These are phyloP conservation scores for Cardiocondyla obscurior DNA, from an alignment of 1,140 invertebrate genomes.

Conservation along the genomic window DNA sequence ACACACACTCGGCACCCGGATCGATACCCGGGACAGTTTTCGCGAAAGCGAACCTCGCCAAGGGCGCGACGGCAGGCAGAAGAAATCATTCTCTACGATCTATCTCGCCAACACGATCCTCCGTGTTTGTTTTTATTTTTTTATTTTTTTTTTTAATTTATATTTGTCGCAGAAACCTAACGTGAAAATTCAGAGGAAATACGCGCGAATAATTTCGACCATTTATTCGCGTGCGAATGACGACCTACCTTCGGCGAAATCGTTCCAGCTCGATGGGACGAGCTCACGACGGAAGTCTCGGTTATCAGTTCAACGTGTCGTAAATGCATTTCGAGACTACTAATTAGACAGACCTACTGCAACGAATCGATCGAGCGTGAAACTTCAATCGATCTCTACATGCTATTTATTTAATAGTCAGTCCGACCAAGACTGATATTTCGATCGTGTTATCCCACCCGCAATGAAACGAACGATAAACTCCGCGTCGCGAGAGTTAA, in stretches of 20 bases:
- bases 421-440: not conserved
- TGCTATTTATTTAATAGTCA: not conserved
- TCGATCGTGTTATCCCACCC: not conserved
- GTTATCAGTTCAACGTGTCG: no score
- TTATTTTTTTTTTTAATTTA: no score
- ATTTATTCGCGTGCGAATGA: not conserved
- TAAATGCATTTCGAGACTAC: not conserved
- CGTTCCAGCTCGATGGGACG: no score
- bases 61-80: not conserved
- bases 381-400: not conserved
- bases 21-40: constrained; percentile 31
- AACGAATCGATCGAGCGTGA: not conserved
- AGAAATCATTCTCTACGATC: constrained; percentile 11
- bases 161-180: no score
- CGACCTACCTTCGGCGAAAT: no score
- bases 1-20: constrained; percentile 14
- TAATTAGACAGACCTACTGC: constrained; percentile 11
- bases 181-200: not conserved
- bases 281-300: no score
- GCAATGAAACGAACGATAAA: not conserved
- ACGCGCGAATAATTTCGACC: not conserved
- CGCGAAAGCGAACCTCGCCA: constrained; percentile 7
- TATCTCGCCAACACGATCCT: not conserved
- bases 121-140: no score
- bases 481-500: no score